These are phyloP conservation scores for Oncorhynchus mykiss DNA, from an alignment of 2,113 vertebrate genomes.

Conservation along the genomic window DNA sequence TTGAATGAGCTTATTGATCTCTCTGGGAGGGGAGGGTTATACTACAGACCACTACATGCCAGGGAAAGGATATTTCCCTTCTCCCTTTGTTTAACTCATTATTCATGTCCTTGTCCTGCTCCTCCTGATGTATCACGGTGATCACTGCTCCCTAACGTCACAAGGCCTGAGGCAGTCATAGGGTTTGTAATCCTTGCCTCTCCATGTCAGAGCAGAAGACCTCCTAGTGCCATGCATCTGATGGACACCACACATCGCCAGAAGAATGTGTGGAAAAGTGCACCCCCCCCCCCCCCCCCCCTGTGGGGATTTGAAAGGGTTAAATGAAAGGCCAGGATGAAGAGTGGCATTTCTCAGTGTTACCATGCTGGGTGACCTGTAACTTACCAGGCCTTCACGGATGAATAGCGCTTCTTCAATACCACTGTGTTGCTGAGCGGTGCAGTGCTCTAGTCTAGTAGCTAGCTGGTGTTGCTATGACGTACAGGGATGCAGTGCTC, in stretches of 20 bases:
- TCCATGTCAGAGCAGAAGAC: background rate
- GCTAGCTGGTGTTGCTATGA: no score
- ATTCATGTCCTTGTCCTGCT: background rate
- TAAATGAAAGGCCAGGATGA: conserved; percentile 25
- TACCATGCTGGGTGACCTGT: conserved; percentile 48
- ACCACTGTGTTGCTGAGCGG: background rate
- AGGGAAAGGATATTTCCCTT: conserved; percentile 8
- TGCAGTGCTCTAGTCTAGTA: no score
- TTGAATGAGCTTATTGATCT: conserved; percentile 33
- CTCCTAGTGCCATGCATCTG: background rate
- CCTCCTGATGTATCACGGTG: no score
- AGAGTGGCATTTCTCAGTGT: conserved; percentile 16
- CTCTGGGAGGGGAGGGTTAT: conserved; percentile 3
- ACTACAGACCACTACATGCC: conserved; percentile 1
- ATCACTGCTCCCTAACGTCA: no score
- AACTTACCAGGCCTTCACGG: conserved; percentile 24
- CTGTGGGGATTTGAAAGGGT: conserved; percentile 22
- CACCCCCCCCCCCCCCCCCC: background rate
- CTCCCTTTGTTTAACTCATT: background rate
- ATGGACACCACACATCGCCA: background rate
- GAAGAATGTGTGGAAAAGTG: background rate
- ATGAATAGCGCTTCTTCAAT: background rate
- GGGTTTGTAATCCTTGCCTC: background rate
- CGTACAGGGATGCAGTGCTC: no score
- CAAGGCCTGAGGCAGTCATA: no score